Conservation (phyloP, 2,888 invertebrate species). For the Netelia inedita region DNA sequence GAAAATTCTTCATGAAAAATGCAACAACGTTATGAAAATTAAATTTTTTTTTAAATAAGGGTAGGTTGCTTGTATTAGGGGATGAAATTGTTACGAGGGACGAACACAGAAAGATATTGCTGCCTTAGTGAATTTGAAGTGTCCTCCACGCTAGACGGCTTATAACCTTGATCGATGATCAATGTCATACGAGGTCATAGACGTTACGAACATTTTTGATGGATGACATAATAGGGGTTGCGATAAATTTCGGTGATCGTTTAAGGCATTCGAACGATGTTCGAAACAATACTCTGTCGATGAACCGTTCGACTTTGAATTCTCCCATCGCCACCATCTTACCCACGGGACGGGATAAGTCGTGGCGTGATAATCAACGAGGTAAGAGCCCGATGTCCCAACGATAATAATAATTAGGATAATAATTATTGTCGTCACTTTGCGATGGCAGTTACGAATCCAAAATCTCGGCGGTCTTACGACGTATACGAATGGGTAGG, state of each 20-base stretch:
- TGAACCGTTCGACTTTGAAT: not conserved
- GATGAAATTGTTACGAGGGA: not conserved
- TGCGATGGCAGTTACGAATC: slow-evolving; percentile 67
- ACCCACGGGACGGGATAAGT: slow-evolving; percentile 11
- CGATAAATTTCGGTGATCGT: not conserved
- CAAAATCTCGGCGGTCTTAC: slow-evolving; percentile 74
- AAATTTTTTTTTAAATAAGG: not conserved
- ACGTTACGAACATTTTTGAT: not conserved
- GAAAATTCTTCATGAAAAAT: not conserved
- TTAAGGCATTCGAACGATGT: not conserved
- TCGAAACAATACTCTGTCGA: not conserved
- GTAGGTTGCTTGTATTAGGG: not conserved
- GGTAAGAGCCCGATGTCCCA: slow-evolving; percentile 39
- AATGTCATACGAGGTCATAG: not conserved
- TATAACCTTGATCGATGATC: not conserved
- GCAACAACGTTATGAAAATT: not conserved
- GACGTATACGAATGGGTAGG: slow-evolving; percentile 54
- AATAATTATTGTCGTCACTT: slow-evolving; percentile 74
- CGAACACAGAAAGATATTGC: not conserved
- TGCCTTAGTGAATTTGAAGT: not conserved
- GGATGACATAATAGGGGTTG: not conserved
- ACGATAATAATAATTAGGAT: slow-evolving; percentile 71
- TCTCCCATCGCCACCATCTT: not conserved
- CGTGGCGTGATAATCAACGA: slow-evolving; percentile 1
- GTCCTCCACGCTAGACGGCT: not conserved